Conservation (phyloP, 2,113 vertebrate species). For the Erinaceus europaeus region DNA sequence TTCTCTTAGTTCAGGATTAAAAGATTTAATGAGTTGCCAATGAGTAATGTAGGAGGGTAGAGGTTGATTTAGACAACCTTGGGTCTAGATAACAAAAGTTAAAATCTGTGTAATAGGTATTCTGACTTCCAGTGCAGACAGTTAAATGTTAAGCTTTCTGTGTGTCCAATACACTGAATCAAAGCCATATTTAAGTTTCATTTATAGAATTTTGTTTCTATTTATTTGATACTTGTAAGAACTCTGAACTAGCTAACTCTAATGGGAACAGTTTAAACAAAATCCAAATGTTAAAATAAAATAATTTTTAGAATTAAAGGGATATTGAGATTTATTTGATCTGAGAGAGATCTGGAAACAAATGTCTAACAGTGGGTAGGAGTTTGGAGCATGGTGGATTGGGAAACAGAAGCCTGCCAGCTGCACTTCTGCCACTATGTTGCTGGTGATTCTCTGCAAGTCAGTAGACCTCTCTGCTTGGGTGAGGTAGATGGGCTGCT, state of each 20-base stretch:
- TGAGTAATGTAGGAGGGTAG: conserved; percentile 35
- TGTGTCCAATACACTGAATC: not conserved
- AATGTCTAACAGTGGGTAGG: not conserved
- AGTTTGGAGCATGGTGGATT: not conserved
- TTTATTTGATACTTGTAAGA: not conserved
- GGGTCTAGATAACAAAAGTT: conserved; percentile 42
- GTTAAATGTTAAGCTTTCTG: conserved; percentile 32
- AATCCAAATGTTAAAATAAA: conserved; percentile 26
- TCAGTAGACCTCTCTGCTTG: not conserved
- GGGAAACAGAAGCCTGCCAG: not conserved
- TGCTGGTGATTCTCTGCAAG: not conserved
- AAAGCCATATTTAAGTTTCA: conserved; percentile 37
- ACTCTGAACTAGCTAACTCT: conserved; percentile 16
- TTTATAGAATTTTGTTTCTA: conserved; percentile 8
- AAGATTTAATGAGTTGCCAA: conserved; percentile 52
- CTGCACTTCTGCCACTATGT: not conserved
- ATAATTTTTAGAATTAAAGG: conserved; percentile 20
- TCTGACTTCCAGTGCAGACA: conserved; percentile 1
- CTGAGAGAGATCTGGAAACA: not conserved
- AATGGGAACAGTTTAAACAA: not conserved
- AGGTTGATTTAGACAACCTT: conserved; percentile 35
- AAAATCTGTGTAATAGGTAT: conserved; percentile 34
- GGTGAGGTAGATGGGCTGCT: not conserved
- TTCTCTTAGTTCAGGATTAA: conserved; percentile 61
- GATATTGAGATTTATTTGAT: not conserved